Evolutionary conservation across 2,113 vertebrate species (phyloP).

Genomic region (Microcebus lehilahytsara): DNA sequence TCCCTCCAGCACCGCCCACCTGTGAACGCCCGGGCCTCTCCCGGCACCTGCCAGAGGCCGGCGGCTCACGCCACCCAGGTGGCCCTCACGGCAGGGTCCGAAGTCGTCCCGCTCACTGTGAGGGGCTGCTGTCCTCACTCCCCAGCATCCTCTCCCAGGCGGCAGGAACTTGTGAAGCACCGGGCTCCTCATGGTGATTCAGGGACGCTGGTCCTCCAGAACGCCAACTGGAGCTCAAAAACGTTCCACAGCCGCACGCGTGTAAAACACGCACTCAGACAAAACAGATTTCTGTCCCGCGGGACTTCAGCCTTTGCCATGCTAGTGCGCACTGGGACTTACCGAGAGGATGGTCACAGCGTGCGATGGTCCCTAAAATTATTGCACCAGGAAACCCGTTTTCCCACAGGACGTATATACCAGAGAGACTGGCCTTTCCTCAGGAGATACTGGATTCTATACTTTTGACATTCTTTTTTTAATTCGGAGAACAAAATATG

Average conservation of each 20-base stretch:
- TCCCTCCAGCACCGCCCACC: background rate
- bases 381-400: background rate
- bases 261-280: background rate
- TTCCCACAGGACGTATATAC: too few species aligned
- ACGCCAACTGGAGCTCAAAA: background rate
- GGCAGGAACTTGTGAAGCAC: background rate
- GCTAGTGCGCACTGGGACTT: background rate
- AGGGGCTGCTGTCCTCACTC: too few species aligned
- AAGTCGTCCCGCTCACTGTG: accelerated
- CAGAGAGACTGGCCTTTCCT: background rate
- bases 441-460: background rate
- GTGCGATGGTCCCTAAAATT: background rate
- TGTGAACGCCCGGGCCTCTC: background rate
- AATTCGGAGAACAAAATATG: background rate
- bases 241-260: background rate
- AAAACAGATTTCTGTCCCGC: background rate
- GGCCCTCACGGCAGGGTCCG: background rate
- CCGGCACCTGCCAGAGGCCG: too few species aligned
- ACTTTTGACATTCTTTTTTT: background rate
- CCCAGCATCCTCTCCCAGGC: background rate
- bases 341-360: background rate
- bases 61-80: background rate
- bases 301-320: background rate
- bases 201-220: background rate
- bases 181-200: background rate